Evolutionary conservation across 2,797 vertebrate genomes (phyloP).

Genomic region (Poeciliopsis presidionis): DNA sequence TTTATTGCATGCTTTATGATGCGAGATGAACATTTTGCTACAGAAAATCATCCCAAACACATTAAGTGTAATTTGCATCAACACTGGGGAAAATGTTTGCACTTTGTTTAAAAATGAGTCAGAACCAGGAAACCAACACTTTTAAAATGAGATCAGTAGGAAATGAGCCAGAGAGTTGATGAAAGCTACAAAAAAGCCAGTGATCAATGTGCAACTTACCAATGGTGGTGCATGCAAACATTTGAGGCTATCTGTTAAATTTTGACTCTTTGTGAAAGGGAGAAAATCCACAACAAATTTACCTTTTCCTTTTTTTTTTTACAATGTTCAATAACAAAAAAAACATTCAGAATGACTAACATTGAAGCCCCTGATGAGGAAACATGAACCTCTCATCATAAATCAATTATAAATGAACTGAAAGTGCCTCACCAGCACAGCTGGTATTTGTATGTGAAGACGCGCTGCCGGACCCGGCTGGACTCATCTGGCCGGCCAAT

Average conservation of each 20-base stretch:
- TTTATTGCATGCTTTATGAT: neutral
- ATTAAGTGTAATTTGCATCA: neutral
- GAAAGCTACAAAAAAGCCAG: neutral
- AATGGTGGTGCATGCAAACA: neutral
- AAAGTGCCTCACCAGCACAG: conserved; percentile 31
- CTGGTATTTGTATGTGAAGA: conserved; percentile 10
- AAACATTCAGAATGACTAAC: neutral
- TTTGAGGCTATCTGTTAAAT: neutral
- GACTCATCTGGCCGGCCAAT: conserved; percentile 37
- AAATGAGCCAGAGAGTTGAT: neutral
- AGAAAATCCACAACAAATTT: neutral
- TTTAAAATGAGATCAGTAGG: neutral
- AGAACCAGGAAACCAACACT: neutral
- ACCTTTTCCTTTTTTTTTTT: neutral
- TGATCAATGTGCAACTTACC: neutral
- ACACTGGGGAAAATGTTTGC: neutral
- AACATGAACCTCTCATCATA: neutral
- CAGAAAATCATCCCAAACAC: neutral
- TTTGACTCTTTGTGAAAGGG: neutral
- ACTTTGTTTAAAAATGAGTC: neutral
- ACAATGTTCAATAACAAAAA: neutral
- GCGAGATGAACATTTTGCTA: neutral
- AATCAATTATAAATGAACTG: neutral
- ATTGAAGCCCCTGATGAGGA: neutral
- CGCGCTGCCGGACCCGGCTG: conserved; percentile 26